Conservation (phyloP, 2,113 vertebrate genomes). For the Cervus canadensis region DNA sequence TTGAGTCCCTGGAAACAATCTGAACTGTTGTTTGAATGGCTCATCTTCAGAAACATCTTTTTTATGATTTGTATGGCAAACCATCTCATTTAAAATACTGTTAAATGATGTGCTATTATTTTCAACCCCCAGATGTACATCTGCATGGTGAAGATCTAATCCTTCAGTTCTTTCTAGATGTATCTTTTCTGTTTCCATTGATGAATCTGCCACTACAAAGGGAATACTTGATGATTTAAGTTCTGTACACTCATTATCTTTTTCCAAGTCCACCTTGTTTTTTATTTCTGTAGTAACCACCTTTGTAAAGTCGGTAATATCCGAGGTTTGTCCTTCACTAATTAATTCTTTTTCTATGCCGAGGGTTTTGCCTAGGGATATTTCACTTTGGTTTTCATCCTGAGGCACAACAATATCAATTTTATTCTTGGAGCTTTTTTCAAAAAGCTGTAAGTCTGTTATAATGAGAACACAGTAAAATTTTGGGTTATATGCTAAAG, state of each 20-base stretch:
- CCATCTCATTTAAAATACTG: constrained; percentile 29
- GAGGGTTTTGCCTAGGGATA: constrained; percentile 74
- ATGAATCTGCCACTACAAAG: constrained; percentile 1
- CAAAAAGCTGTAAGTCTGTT: constrained; percentile 74
- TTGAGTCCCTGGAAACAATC: constrained; percentile 42
- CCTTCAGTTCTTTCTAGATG: constrained; percentile 53
- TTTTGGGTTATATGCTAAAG: background rate
- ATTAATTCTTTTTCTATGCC: constrained; percentile 64
- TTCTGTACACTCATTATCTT: constrained; percentile 59
- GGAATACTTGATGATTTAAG: constrained; percentile 46
- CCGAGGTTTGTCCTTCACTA: constrained; percentile 61
- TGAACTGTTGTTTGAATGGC: constrained; percentile 50
- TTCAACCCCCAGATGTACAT: constrained; percentile 23
- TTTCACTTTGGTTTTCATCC: constrained; percentile 77
- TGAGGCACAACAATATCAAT: constrained; percentile 45
- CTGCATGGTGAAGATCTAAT: constrained; percentile 50
- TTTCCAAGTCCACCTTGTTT: constrained; percentile 15
- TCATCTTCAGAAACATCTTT: constrained; percentile 54
- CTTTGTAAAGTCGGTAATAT: constrained; percentile 66
- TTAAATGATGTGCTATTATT: constrained; percentile 19
- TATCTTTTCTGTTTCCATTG: constrained; percentile 46
- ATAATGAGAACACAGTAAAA: constrained; percentile 53
- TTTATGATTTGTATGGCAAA: constrained; percentile 58
- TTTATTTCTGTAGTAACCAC: constrained; percentile 56
- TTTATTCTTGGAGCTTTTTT: constrained; percentile 70